Percentiles rank a stretch among this genome's conserved stretches.
phyloP scores from a whole-genome alignment of 2,888 invertebrate genomes.

The Stenodera caucasica region DNA sequence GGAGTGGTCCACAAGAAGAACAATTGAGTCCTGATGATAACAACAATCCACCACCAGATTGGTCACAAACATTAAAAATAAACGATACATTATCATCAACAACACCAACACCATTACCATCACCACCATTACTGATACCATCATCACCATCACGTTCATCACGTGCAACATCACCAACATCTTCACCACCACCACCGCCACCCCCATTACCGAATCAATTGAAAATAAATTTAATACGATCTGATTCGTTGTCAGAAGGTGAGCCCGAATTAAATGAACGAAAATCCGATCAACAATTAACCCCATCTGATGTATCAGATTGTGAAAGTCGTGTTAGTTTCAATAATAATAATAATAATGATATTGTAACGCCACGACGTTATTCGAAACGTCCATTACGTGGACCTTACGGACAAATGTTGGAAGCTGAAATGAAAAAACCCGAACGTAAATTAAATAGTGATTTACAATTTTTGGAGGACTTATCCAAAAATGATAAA shows the following conservation, averaged over 20 bases:
- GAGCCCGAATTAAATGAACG: slow-evolving; percentile 67
- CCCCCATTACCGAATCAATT: slow-evolving; percentile 59
- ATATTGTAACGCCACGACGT: slow-evolving; percentile 59
- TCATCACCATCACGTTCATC: neutral
- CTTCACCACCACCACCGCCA: neutral
- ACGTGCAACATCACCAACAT: neutral
- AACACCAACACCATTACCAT: neutral
- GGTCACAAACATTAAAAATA: slow-evolving; percentile 52
- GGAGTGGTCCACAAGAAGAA: slow-evolving; percentile 51
- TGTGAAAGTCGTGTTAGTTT: slow-evolving; percentile 57
- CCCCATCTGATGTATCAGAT: slow-evolving; percentile 69
- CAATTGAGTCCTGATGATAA: slow-evolving; percentile 54
- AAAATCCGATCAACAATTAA: slow-evolving; percentile 55
- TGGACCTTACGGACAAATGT: slow-evolving; percentile 78
- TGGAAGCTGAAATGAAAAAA: slow-evolving; percentile 79
- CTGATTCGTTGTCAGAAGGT: slow-evolving; percentile 73
- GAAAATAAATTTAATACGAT: slow-evolving; percentile 51
- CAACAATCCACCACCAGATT: slow-evolving; percentile 53
- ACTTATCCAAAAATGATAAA: slow-evolving; percentile 45
- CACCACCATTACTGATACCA: neutral
- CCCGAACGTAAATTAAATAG: slow-evolving; percentile 63
- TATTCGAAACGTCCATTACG: slow-evolving; percentile 76
- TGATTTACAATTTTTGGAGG: slow-evolving; percentile 61
- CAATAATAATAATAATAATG: slow-evolving; percentile 46
- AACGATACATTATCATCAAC: neutral